These are phyloP conservation scores for Echinops telfairi DNA, from an alignment of 2,113 vertebrate genomes.

Conservation along the genomic window DNA sequence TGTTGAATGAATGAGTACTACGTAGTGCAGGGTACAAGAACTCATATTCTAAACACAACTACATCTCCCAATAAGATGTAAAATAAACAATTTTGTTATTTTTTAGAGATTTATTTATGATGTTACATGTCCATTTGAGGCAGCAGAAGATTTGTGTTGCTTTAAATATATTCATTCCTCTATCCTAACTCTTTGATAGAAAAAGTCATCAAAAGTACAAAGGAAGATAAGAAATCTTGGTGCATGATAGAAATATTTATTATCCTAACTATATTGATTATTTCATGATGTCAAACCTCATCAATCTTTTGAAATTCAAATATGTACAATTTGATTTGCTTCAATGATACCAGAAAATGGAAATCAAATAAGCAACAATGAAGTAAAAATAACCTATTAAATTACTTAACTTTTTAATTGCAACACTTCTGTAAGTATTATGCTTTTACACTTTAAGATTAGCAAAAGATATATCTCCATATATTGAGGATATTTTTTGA, in stretches of 20 bases:
- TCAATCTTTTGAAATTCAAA: background rate
- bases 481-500: slow-evolving; percentile 4
- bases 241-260: background rate
- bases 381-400: background rate
- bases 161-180: slow-evolving; percentile 31
- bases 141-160: slow-evolving; percentile 12
- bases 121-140: background rate
- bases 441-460: background rate
- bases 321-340: background rate
- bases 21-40: background rate
- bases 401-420: background rate
- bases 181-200: background rate
- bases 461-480: background rate
- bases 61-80: background rate
- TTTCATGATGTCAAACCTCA: background rate
- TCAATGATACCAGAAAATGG: background rate
- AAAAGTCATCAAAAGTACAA: slow-evolving; percentile 4
- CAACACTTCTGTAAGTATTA: background rate
- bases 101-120: slow-evolving; percentile 9
- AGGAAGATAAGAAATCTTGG: background rate
- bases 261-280: background rate
- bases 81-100: background rate
- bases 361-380: background rate
- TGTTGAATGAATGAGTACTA: background rate
- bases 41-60: background rate